Percentiles rank a stretch among this genome's conserved stretches.
Conservation (phyloP, 2,888 invertebrate species). For the Achlya flavicornis region DNA sequence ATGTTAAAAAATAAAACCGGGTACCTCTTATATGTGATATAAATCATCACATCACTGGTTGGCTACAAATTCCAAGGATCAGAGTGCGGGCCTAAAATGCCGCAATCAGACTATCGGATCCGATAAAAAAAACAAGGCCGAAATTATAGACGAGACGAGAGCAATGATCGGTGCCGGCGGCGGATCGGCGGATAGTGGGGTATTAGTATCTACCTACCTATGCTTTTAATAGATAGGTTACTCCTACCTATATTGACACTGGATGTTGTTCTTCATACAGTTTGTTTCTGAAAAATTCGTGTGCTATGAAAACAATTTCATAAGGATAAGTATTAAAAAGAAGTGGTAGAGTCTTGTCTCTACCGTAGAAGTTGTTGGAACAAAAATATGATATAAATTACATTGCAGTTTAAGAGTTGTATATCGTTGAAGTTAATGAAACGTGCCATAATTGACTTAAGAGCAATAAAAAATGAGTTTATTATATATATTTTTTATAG, state of each 20-base stretch:
- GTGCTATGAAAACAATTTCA: not conserved
- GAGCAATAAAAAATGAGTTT: not conserved
- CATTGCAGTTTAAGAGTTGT: no score
- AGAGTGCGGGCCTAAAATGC: constrained; percentile 40
- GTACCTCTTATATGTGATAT: constrained; percentile 38
- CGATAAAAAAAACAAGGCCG: constrained; percentile 54
- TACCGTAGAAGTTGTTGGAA: no score
- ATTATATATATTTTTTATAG: not conserved
- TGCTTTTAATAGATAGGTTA: constrained; percentile 8
- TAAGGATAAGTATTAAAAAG: not conserved
- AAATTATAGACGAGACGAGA: constrained; percentile 46
- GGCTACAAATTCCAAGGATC: constrained; percentile 49
- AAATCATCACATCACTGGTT: constrained; percentile 56
- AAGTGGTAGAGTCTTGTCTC: not conserved
- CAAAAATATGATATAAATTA: no score
- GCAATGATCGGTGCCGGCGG: constrained; percentile 55
- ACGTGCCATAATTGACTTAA: not conserved
- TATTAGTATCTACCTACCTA: constrained; percentile 20
- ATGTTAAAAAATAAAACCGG: constrained; percentile 4
- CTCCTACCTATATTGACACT: not conserved
- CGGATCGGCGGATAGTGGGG: constrained; percentile 34
- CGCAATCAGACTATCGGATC: constrained; percentile 56
- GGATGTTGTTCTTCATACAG: no score
- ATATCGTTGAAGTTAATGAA: not conserved
- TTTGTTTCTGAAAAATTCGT: not conserved